Evolutionary conservation across 2,888 invertebrate species (phyloP), one percentile per base, ranked within the genome.

Genomic region (Coenonympha arcania): DNA sequence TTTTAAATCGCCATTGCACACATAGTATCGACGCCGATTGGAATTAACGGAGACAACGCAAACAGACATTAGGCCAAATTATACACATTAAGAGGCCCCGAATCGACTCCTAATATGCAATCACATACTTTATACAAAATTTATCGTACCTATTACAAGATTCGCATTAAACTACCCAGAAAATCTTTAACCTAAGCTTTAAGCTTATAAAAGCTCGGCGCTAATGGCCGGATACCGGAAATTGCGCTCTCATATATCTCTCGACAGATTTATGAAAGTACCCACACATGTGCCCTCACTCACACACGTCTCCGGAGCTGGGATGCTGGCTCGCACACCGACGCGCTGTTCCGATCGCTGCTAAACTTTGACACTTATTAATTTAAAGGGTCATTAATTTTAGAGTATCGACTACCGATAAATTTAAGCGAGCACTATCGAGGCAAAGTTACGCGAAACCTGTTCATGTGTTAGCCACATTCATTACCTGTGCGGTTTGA

Each of bases 181-280:
- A 86, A 86, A 86, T 86, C 85, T 86, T 85, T 86, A 85, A 85
- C 86, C 85, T 85, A 85, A 86, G 86, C 85, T 86, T 84, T 85
- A 85, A 89, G 89, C 89, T 89, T 89, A 89, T 90, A 87, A 87
- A 87, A 87, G 87, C 87, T 87, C 85, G 83, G 87, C 87, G 87
- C 87, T 92, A 92, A 92, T 92, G 92, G 92, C 92, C 92, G 92
- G 92, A 92, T 92, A 92, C 92, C 91, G 92, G 92, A 92, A 92
- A 92, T 92, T 92, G 92, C 92, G 92, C 92, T 91, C 92, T 91
- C 92, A 92, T 92, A 92, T 92, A 93, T 93, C 92, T 92, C 90
- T 89, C 88, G 89, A 91, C 92, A 92, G 93, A 93, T 93, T 93
- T 93, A 93, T 93, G 92, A 93, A 93, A 93, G 92, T 91, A 91